Base-by-base conservation (phyloP, 2,888 invertebrate genomes). In the Machimus atricapillus region DNA sequence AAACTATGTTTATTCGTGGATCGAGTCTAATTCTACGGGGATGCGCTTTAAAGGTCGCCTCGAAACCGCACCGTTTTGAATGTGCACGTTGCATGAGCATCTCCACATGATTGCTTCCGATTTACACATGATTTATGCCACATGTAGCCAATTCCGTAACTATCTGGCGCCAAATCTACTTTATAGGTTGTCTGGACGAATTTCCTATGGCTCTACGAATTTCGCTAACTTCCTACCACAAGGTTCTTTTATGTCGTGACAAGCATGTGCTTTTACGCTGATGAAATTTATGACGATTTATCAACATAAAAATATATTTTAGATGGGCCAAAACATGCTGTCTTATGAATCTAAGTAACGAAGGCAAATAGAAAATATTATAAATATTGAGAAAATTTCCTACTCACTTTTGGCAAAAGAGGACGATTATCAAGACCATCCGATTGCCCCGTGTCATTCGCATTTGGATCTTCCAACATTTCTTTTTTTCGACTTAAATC, bases 341-440 rank as follows among this genome's bases (percentile, higher is more conserved):
- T 56, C 7, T 66, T 66, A n/a, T 66, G 27, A 66, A 8, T 14
- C 40, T 2, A 27, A 27, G 23, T 27, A 66, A 66, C 12, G 12
- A 23, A 23, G 31, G 31, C 16, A 52, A 37, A 58, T 6, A 46
- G 43, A n/a, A 56, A 4, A 43, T n/a, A 74, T 19, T 23, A n/a
- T n/a, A 31, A 43, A 79, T 34, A 31, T 14, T 79, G 4, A 23
- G 34, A 73, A 31, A 40, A 34, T 27, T 66, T 31, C n/a, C 52
- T 73, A 93, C 94, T 94, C 90, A 94, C 89, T 88, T 89, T 89
- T 85, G 89, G 91, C 87, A 94, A 92, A 90, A 93, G 94, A 23
- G 95, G 95, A 90, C 96, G 93, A 93, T 95, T 95, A 92, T 96
- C 95, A 31, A 95, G 93, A 89, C 94, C 94, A 89, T 94, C 94